These are phyloP conservation scores for Xerus rutilus DNA, from an alignment of 2,797 vertebrate genomes.

Conservation along the genomic window DNA sequence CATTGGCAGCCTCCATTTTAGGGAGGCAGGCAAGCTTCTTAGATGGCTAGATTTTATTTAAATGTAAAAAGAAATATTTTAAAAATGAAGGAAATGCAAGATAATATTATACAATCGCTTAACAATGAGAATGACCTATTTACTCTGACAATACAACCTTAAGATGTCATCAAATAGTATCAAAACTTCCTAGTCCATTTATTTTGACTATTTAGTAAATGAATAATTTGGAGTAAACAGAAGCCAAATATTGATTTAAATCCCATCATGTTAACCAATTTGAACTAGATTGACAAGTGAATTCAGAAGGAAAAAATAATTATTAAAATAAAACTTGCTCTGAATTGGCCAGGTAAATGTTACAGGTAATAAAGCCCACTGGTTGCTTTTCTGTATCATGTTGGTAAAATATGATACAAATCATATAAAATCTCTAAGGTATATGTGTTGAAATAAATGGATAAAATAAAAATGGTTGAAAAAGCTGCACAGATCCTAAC, in stretches of 20 bases:
- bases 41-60: conserved; percentile 12
- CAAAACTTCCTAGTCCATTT: not conserved
- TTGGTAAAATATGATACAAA: not conserved
- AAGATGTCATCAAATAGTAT: not conserved
- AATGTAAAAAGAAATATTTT: not conserved
- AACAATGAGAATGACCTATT: not conserved
- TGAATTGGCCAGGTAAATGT: not conserved
- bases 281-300: not conserved
- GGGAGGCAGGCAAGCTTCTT: not conserved
- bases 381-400: not conserved
- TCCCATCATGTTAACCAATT: not conserved
- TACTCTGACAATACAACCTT: not conserved
- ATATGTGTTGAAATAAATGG: not conserved
- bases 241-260: not conserved
- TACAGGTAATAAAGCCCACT: not conserved
- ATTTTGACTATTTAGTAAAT: not conserved
- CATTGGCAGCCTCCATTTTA: not conserved
- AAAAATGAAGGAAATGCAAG: not conserved
- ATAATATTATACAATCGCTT: not conserved
- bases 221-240: conserved; percentile 2
- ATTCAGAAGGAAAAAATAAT: conserved; percentile 23
- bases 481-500: not conserved
- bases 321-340: not conserved
- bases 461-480: not conserved
- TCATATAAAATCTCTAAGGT: not conserved